Conservation (phyloP, 2,113 vertebrate genomes). For the Tamias sibiricus region DNA sequence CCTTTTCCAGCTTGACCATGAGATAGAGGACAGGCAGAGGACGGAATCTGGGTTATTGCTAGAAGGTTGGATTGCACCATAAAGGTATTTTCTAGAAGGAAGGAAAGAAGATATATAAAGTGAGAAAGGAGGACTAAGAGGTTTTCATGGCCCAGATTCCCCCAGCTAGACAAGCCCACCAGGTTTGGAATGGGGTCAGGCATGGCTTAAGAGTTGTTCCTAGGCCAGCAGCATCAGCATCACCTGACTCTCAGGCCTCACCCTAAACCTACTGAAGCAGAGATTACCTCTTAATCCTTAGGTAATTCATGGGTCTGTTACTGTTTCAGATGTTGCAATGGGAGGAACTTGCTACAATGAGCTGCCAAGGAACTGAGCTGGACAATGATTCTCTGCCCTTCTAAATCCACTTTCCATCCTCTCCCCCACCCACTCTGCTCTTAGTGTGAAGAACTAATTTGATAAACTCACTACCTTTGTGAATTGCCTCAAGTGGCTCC, state of each 20-base stretch:
- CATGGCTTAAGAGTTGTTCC: not conserved
- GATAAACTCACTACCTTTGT: not conserved
- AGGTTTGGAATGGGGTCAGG: not conserved
- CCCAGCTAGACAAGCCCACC: not conserved
- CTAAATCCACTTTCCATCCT: not conserved
- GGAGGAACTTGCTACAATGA: not conserved
- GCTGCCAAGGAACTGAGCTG: not conserved
- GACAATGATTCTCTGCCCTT: not conserved
- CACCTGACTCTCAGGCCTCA: not conserved
- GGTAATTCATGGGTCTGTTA: not conserved
- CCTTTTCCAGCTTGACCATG: not conserved
- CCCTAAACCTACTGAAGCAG: not conserved
- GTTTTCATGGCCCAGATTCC: not conserved
- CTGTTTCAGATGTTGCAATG: not conserved
- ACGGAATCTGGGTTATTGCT: not conserved
- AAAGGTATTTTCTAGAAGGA: constrained; percentile 1
- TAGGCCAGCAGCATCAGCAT: too few species aligned
- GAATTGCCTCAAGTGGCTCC: not conserved
- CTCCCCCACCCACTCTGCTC: not conserved
- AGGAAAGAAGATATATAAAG: not conserved
- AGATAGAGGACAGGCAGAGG: not conserved
- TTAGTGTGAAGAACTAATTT: not conserved
- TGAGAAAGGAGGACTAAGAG: not conserved
- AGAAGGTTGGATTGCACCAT: not conserved
- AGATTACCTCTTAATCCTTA: not conserved